Evolutionary conservation across 2,888 invertebrate species (phyloP), one percentile per base, ranked within the genome.

Genomic region (Erebia epiphron): DNA sequence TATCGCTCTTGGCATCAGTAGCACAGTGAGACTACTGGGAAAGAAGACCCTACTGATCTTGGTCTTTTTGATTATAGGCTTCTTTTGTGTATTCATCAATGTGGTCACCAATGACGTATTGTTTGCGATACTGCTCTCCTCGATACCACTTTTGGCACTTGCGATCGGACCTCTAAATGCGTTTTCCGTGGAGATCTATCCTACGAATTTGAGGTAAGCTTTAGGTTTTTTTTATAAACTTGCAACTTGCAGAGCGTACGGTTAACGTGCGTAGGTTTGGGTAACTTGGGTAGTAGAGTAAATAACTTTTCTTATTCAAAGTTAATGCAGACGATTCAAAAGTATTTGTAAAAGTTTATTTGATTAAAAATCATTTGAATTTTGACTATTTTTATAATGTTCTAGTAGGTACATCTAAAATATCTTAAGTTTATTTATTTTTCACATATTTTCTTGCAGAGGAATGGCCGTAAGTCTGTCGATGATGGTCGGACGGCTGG

Each of bases 401-500:
- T 3, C 26, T 3, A n/a, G n/a, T n/a, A n/a, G n/a, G n/a, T 26
- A 26, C 26, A 26, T 26, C 26, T 26, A n/a, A n/a, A n/a, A 26
- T 26, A 26, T 1, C 26, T 26, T 26, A 26, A 3, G 26, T 26
- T 26, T 26, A 26, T 26, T 26, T 3, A 26, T 3, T 26, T 26
- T 26, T 26, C 26, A 26, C 26, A 26, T 26, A 26, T 71, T 52
- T 71, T 16, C 68, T 86, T 83, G 75, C 82, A 95, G 95, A 74
- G 96, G 95, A 0, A 94, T 95, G 86, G 95, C 95, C 0, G 90
- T 96, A 10, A 94, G 95, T 75, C 85, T 95, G 60, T 89, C 94
- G 2, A 94, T 95, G 84, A 95, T 95, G 87, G 81, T 95, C 0
- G 96, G 96, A 14, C 90, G 96, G 58, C 72, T 91, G 0, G 96